Base-by-base conservation (phyloP, 2,113 vertebrate genomes). In the Hippocampus zosterae region DNA sequence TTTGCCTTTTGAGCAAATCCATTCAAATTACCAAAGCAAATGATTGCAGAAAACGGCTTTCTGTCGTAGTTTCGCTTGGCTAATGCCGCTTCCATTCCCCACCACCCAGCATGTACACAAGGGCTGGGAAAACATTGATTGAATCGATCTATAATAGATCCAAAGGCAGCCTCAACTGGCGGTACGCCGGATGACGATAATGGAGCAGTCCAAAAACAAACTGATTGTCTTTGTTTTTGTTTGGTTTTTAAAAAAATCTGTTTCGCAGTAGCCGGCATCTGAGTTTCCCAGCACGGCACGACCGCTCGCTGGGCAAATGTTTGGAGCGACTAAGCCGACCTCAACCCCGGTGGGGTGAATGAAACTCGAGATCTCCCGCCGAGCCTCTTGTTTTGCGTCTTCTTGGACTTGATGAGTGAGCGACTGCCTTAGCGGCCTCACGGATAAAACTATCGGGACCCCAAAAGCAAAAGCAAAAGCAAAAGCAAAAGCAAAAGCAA, bases 11-110 rank as follows among this genome's bases (percentile, higher is more conserved):
- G 76, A 88, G 85, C 82, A 42, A 85, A 85, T 81, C 83, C 80
- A 89, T 90, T 91, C 81, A 89, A 91, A 91, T 89, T 72, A 69
- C 79, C 81, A 80, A 84, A 85, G 81, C 74, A 86, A 85, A 90
- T 88, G 84, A 84, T 75, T 74, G 68, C 72, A 83, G 84, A 87
- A 88, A 88, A 83, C 77, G 84, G 18, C 89, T 87, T 86, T 79
- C 85, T 76, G 70, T 77, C 81, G 85, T 81, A 89, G 85, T 89
- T 88, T 86, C 80, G 80, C 79, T 56, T 48, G 53, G 71, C 83
- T 75, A 67, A 79, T 48, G 65, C 76, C 73, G 73, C 71, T 78
- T 83, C 75, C 77, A 77, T 78, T 81, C 85, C 73, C 29, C 29
- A 33, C 77, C 75, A 68, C 56, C 70, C 69, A 55, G 72, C 82